Evolutionary conservation across 2,797 vertebrate species (phyloP).

Genomic region (Allobates femoralis): DNA sequence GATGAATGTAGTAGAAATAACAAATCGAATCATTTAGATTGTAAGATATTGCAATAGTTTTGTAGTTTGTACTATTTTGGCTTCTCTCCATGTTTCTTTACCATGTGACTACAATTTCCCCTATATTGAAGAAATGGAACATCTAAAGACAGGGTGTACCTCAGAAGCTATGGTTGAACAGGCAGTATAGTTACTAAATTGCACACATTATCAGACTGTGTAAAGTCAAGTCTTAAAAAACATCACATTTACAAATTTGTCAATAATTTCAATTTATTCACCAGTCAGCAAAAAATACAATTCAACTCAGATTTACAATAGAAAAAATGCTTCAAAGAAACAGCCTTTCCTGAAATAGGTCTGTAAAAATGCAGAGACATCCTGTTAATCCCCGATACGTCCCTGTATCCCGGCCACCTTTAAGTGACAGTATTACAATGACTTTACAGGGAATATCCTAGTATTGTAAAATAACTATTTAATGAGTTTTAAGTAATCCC

Average conservation of each 20-base stretch:
- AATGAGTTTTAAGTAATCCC: conserved; percentile 29
- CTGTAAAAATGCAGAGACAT: conserved; percentile 30
- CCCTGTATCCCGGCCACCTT: neutral
- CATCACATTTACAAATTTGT: neutral
- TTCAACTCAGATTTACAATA: neutral
- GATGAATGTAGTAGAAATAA: too few species aligned
- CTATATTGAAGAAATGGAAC: neutral
- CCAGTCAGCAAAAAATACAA: neutral
- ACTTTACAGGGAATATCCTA: conserved; percentile 58
- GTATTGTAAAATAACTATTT: conserved; percentile 44
- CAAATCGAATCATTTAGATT: too few species aligned
- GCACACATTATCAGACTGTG: too few species aligned
- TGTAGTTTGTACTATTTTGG: too few species aligned
- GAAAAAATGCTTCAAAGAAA: conserved; percentile 27
- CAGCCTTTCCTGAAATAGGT: conserved; percentile 17
- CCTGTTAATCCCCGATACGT: conserved; percentile 40
- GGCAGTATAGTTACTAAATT: neutral
- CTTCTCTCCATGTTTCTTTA: too few species aligned
- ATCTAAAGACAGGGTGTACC: neutral
- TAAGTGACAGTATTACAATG: conserved; percentile 22
- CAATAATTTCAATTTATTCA: neutral
- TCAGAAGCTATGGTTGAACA: neutral
- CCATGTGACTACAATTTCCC: too few species aligned
- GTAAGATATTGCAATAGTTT: too few species aligned
- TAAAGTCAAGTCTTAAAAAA: neutral